Percentiles rank a stretch among this genome's conserved stretches.
Evolutionary conservation across 1,140 invertebrate genomes (phyloP).

Genomic region (Leptinotarsa undecemlineata): DNA sequence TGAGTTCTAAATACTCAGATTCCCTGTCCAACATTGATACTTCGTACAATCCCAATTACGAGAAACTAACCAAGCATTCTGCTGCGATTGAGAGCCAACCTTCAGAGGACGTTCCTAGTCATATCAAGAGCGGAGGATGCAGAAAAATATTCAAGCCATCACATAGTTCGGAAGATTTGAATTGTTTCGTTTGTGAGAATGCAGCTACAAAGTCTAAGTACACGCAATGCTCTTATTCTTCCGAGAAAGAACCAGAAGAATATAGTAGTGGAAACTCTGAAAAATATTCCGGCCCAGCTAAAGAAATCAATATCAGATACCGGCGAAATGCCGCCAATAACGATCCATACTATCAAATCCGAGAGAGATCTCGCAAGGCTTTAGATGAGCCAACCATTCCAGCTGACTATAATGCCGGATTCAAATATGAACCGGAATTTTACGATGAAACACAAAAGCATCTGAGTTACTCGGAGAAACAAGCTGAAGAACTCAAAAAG

Average conservation of each 20-base stretch:
- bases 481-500: slow-evolving; percentile 62
- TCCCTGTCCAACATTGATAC: slow-evolving; percentile 33
- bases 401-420: slow-evolving; percentile 30
- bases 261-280: slow-evolving; percentile 50
- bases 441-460: slow-evolving; percentile 39
- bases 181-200: slow-evolving; percentile 61
- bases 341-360: slow-evolving; percentile 49
- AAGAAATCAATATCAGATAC: slow-evolving; percentile 38
- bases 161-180: slow-evolving; percentile 49
- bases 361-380: slow-evolving; percentile 41
- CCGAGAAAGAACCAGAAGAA: slow-evolving; percentile 49
- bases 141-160: slow-evolving; percentile 43
- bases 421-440: slow-evolving; percentile 40
- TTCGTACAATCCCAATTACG: slow-evolving; percentile 42
- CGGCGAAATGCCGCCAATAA: slow-evolving; percentile 44
- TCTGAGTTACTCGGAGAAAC: slow-evolving; percentile 59
- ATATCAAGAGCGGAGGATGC: slow-evolving; percentile 41
- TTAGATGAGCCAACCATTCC: slow-evolving; percentile 34
- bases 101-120: slow-evolving; percentile 40
- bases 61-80: slow-evolving; percentile 18
- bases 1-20: slow-evolving; percentile 37
- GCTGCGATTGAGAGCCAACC: slow-evolving; percentile 30
- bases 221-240: slow-evolving; percentile 58
- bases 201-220: slow-evolving; percentile 55
- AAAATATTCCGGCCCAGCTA: slow-evolving; percentile 43